Base-by-base conservation (phyloP, 92 coral and sea anemone species). In the Scolanthus callimorphus region DNA sequence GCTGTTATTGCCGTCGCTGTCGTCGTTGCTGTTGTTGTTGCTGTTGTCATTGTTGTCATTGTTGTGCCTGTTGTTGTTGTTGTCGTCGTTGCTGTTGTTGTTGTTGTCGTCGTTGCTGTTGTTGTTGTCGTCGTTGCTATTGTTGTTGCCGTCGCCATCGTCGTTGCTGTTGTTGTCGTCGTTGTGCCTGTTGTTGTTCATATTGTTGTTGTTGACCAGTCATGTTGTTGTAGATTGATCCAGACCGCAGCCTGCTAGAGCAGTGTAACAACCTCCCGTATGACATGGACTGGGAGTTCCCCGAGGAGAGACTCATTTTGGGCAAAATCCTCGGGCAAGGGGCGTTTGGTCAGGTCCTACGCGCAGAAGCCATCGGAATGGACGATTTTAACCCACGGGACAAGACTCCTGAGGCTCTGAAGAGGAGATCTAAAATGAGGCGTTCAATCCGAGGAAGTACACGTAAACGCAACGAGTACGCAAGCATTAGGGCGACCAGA, bases 281-380 rank as follows among this genome's bases (percentile, higher is more conserved):
- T 57, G 98, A 92, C 55, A 71, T 90, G 27, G 96, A 92, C 67
- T 92, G 98, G 98, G 98, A 92, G 55, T 92, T 92, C 50, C 96
- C 96, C 1, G 88, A 81, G 25, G 98, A 92, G 31, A 67, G 96
- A 23, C 89, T 92, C 10, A 58, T 81, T 25, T 70, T 92, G 27
- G 96, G 94, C n/a, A 75, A 66, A 13, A 62, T 88, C 2, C 94
- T 92, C 3, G 98, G 98, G 3, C 68, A 95, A 4, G 98, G 98
- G 19, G 98, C 98, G 2, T 92, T 92, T 85, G 98, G 98, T 2
- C 96, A 94, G 57, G 99, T 94, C 3, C 47, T 77, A 27, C 49
- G 60, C 58, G 98, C 90, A 17, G 98, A 92, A 62, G 98, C 98
- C 20, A 84, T 92, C 48, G 98, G 98, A 6, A 92, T 92, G 79